Conservation (phyloP, 2,113 vertebrate genomes). For the Nibea albiflora region DNA sequence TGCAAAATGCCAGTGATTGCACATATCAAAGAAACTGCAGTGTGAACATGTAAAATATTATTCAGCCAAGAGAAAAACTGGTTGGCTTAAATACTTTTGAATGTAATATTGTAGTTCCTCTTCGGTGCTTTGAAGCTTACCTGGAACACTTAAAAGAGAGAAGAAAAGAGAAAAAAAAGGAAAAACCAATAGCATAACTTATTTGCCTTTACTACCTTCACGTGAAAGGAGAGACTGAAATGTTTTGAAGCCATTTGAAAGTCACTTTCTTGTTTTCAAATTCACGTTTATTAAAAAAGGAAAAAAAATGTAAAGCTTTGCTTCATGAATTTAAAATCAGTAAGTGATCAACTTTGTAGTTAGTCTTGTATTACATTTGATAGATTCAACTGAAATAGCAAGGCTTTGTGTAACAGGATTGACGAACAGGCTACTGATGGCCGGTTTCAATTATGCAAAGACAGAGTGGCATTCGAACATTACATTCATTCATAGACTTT, state of each 20-base stretch:
- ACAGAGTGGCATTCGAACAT: conserved; percentile 28
- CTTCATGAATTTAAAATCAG: conserved; percentile 44
- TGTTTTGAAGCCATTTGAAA: conserved; percentile 67
- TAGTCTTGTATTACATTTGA: conserved; percentile 39
- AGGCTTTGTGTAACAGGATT: conserved; percentile 45
- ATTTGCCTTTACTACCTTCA: conserved; percentile 75
- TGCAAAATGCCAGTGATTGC: conserved; percentile 72
- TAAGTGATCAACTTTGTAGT: conserved; percentile 32
- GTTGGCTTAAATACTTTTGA: conserved; percentile 75
- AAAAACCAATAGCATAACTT: conserved; percentile 59
- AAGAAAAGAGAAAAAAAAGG: conserved; percentile 3
- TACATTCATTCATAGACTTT: conserved; percentile 23
- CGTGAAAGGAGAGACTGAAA: conserved; percentile 53
- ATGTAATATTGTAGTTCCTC: conserved; percentile 80
- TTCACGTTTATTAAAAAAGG: conserved; percentile 13
- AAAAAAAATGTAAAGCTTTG: neutral
- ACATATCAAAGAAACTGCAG: conserved; percentile 74
- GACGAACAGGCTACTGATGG: neutral
- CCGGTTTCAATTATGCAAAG: conserved; percentile 64
- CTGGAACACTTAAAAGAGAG: conserved; percentile 52
- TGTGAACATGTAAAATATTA: conserved; percentile 77
- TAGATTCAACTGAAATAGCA: conserved; percentile 25
- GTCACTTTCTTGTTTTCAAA: conserved; percentile 42
- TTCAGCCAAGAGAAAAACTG: conserved; percentile 59
- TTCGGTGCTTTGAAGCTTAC: conserved; percentile 76